A percentile compares a stretch with the other conserved stretches of the same genome.
Evolutionary conservation across 2,888 invertebrate genomes (phyloP).

Genomic region (Drosophila formosana): DNA sequence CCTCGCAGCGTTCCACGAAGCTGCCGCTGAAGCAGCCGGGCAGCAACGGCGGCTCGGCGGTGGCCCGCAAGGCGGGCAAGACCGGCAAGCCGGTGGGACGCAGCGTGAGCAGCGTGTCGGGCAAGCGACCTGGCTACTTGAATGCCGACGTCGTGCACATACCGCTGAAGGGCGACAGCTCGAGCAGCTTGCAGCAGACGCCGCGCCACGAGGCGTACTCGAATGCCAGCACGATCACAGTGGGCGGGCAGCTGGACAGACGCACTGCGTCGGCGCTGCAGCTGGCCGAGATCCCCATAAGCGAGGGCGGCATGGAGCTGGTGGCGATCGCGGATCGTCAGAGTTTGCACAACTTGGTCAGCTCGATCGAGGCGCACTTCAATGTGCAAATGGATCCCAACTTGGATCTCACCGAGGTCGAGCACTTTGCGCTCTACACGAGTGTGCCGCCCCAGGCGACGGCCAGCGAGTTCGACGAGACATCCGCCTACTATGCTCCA

Average conservation of each 20-base stretch:
- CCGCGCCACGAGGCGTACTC: slow-evolving; percentile 84
- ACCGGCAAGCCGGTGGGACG: slow-evolving; percentile 86
- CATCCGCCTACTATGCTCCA: slow-evolving; percentile 94
- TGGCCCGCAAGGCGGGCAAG: slow-evolving; percentile 48
- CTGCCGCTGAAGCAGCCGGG: slow-evolving; percentile 69
- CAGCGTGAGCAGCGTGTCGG: slow-evolving; percentile 88
- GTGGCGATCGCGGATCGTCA: slow-evolving; percentile 86
- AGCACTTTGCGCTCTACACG: slow-evolving; percentile 94
- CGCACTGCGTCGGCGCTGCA: slow-evolving; percentile 85
- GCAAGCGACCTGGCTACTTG: slow-evolving; percentile 87
- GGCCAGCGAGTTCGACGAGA: slow-evolving; percentile 94
- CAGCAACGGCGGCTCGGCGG: slow-evolving; percentile 9
- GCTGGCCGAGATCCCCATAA: slow-evolving; percentile 84
- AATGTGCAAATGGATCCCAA: slow-evolving; percentile 86
- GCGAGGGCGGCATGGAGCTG: slow-evolving; percentile 87
- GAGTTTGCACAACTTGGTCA: slow-evolving; percentile 84
- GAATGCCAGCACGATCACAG: slow-evolving; percentile 83
- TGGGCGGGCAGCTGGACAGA: slow-evolving; percentile 83
- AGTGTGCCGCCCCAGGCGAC: slow-evolving; percentile 94
- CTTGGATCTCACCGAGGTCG: slow-evolving; percentile 93
- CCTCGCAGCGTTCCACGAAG: slow-evolving; percentile 81
- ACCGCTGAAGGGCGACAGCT: slow-evolving; percentile 88
- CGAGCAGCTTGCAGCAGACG: slow-evolving; percentile 85
- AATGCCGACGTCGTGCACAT: slow-evolving; percentile 89
- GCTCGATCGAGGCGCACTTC: slow-evolving; percentile 83